These are phyloP conservation scores for Platorchestia sp. DNA, from an alignment of 1,140 invertebrate species.

Conservation along the genomic window DNA sequence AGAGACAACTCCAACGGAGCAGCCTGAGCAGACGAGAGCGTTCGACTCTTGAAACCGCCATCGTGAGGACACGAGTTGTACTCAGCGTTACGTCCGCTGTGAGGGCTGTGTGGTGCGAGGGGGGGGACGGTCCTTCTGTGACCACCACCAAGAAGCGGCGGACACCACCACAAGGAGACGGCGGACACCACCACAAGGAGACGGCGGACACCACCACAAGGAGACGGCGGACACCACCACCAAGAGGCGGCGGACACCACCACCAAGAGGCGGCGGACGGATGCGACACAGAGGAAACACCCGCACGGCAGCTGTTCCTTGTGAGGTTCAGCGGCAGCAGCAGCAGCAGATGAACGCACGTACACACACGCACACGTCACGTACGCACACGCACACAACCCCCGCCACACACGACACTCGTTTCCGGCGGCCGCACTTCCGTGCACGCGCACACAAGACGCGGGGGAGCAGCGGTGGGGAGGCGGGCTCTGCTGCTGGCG, in stretches of 20 bases:
- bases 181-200: background rate
- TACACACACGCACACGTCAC: conserved; percentile 15
- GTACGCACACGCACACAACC: background rate
- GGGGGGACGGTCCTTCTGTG: too few species aligned
- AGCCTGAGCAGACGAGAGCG: too few species aligned
- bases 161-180: background rate
- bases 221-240: background rate
- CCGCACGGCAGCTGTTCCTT: conserved; percentile 35
- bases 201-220: background rate
- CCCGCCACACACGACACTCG: background rate
- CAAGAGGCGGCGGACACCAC: background rate
- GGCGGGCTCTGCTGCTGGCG: background rate
- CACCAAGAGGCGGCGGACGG: background rate
- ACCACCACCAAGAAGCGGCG: too few species aligned
- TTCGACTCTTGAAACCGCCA: too few species aligned
- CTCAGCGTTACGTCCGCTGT: too few species aligned
- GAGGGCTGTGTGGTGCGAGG: too few species aligned
- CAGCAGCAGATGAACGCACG: background rate
- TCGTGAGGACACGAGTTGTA: too few species aligned
- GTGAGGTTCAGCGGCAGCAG: too few species aligned
- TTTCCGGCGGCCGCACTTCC: conserved; percentile 14
- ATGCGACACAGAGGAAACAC: conserved; percentile 15
- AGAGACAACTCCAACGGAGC: too few species aligned
- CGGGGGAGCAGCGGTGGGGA: background rate
- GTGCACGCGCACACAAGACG: conserved; percentile 18